Percentiles rank a stretch among this genome's conserved stretches.
Conservation (phyloP, 2,888 invertebrate species). For the Allygus modestus region DNA sequence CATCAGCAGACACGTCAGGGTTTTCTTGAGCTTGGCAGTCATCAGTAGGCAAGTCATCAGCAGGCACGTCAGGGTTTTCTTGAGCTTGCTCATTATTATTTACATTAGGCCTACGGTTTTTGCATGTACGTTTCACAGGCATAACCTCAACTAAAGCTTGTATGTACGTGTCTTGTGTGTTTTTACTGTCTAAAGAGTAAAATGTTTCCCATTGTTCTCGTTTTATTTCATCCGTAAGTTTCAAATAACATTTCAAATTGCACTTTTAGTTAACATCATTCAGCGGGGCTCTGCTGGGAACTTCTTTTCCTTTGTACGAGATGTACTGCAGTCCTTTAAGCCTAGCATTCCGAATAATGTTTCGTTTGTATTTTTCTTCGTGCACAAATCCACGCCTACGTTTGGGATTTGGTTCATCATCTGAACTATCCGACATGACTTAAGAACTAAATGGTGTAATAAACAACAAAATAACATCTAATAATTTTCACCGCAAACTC, state of each 20-base stretch:
- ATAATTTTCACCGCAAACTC: neutral
- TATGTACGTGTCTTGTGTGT: constrained; percentile 57
- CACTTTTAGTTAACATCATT: constrained; percentile 42
- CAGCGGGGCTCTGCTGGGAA: neutral
- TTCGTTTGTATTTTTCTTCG: constrained; percentile 62
- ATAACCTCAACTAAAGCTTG: constrained; percentile 53
- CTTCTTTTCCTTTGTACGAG: constrained; percentile 57
- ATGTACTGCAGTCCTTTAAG: constrained; percentile 50
- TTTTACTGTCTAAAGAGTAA: constrained; percentile 45
- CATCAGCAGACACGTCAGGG: neutral
- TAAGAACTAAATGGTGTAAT: constrained; percentile 17
- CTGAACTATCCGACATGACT: constrained; percentile 56
- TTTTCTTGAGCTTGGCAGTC: neutral
- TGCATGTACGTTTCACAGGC: constrained; percentile 44
- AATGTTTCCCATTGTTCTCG: constrained; percentile 25
- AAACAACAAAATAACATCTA: neutral
- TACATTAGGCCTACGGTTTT: constrained; percentile 15
- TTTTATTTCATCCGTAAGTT: constrained; percentile 48
- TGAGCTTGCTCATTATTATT: neutral
- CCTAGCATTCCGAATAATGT: constrained; percentile 49
- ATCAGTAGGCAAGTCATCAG: neutral
- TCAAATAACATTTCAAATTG: constrained; percentile 29
- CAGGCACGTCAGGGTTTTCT: neutral
- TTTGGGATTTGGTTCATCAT: constrained; percentile 62
- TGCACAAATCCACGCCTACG: constrained; percentile 60